Evolutionary conservation across 1,140 invertebrate genomes (phyloP), one percentile per base, ranked within the genome.

Genomic region (Agraylea sexmaculata): DNA sequence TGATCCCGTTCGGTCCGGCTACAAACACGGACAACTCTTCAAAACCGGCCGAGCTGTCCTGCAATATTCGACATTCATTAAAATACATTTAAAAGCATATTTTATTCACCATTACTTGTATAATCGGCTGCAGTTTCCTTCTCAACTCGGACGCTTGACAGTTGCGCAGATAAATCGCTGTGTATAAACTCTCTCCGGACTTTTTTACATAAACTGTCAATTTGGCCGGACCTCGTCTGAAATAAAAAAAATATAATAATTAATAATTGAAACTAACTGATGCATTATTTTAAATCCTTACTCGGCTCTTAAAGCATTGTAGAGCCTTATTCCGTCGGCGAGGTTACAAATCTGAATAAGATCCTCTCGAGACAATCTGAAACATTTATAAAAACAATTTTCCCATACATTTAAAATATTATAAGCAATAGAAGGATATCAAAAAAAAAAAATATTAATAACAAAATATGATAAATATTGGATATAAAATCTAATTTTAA

Each of bases 291-390:
- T 31, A 10, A 10, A 29, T 40, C 71, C 74, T 75, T 56, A 78
- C 70, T 79, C 82, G 34, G 75, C 68, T 46, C 92, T 87, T 29
- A 96, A 63, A 29, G 84, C 80, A 65, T 95, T 95, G 60, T 79
- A 91, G 23, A 96, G 71, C 50, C 90, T 72, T 38, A 96, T 92
- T 10, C 81, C 82, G 60, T 95, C 89, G 36, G 87, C 82, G 23
- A 93, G 62, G 1, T 90, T 90, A 60, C 89, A 93, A 36, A 96
- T 91, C 64, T 94, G 85, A 35, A 94, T 87, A 10, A 94, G 67
- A 65, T 96, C 90, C 46, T 92, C 86, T 33, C 87, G 73, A 2
- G 82, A 81, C 47, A 95, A 64, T 42, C 87, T 73, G 51, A 32
- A 54, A 47, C 25, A 25, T n/a, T 25, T 25, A 7, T n/a, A n/a